Base-by-base conservation (phyloP, 1,140 invertebrate species). In the Heliconius himera region DNA sequence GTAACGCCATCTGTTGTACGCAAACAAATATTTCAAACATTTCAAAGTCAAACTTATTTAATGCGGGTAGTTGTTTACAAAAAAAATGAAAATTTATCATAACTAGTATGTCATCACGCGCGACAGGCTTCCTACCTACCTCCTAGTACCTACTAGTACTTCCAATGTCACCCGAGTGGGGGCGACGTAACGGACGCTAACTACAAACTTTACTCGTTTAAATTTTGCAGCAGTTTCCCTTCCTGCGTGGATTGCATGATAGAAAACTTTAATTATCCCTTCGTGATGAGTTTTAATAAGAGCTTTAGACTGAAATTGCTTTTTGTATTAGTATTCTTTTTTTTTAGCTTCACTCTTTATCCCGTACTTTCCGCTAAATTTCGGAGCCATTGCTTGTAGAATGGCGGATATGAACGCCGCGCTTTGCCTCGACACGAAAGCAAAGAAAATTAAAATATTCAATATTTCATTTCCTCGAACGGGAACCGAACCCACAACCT, bases 151-250 rank as follows among this genome's bases (percentile, higher is more conserved):
- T 16, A 4, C 38, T 41, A 41, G 8, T 41, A 41, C 54, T 8
- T 89, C 88, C 89, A 90, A 86, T 88, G 86, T 86, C 83, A 87
- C 73, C 60, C 82, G 46, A 33, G 49, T 79, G 74, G 79, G 82
- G 81, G 33, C 77, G 74, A 77, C 81, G 85, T 89, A 88, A 90
- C 88, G 90, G 86, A 70, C 73, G 41, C 51, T 72, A 76, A 76
- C 74, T 76, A 36, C 66, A 88, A 94, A 94, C 88, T 94, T 93
- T 92, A 89, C 91, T 93, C 92, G 91, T 94, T 93, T 92, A 93
- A 94, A 93, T 90, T 93, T 90, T 91, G 91, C 87, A 90, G 92
- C 85, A 83, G 88, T 87, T 87, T 82, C 83, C 87, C 81, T 79
- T 80, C 73, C 74, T 88, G 92, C 90, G 89, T 91, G 86, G 84